Percentiles rank a stretch among this genome's conserved stretches.
Evolutionary conservation across 2,888 invertebrate genomes (phyloP).

Genomic region (Tetrapedia diversipes): DNA sequence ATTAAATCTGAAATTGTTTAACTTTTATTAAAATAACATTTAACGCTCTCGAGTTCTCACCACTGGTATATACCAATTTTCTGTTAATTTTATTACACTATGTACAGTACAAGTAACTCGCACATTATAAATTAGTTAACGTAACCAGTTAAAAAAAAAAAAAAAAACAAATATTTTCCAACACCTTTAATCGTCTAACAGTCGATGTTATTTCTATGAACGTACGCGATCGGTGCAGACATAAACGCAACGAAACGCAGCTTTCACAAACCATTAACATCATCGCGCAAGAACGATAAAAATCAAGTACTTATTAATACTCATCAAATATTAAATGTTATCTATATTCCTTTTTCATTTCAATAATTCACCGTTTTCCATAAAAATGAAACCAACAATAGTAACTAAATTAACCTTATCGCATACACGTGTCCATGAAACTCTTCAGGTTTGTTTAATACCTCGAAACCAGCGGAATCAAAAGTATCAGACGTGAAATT

Average conservation of each 20-base stretch:
- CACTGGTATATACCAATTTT: no score
- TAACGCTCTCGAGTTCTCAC: neutral
- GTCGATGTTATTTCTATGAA: neutral
- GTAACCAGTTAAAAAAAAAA: neutral
- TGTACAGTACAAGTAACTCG: slow-evolving; percentile 5
- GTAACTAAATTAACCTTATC: no score
- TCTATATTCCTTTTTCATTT: neutral
- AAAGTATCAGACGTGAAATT: neutral
- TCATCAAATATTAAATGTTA: neutral
- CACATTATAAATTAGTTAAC: neutral
- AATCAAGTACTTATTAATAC: neutral
- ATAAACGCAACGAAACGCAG: neutral
- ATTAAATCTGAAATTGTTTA: neutral
- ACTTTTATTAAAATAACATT: neutral
- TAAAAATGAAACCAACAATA: neutral
- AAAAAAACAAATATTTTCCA: neutral
- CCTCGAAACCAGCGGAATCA: neutral
- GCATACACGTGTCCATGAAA: no score
- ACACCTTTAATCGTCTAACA: neutral
- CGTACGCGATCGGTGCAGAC: neutral
- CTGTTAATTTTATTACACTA: slow-evolving; percentile 18
- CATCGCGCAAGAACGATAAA: neutral
- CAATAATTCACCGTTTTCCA: neutral
- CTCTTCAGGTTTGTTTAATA: no score
- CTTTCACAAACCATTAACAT: neutral